A percentile compares a stretch with the other conserved stretches of the same genome.
phyloP scores from a whole-genome alignment of 2,113 vertebrate species.

The Penelope pileata region DNA sequence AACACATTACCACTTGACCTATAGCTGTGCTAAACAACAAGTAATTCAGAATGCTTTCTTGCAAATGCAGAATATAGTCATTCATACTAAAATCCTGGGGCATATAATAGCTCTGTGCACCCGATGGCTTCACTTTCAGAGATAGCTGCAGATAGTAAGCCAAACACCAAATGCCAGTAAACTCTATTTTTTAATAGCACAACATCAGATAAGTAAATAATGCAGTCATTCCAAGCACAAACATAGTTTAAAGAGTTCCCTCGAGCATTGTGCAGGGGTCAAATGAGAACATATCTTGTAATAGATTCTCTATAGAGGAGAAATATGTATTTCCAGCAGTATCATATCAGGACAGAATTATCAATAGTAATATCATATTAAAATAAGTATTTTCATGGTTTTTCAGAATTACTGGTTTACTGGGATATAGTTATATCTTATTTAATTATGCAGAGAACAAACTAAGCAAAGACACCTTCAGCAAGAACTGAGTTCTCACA shows the following conservation, averaged over 20 bases:
- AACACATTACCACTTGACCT: background rate
- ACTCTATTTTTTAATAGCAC: accelerated
- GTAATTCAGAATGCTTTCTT: background rate
- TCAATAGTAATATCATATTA: background rate
- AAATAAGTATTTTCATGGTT: background rate
- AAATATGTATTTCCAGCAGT: background rate
- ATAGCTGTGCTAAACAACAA: background rate
- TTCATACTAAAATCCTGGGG: background rate
- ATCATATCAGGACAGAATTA: background rate
- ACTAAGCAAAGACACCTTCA: background rate
- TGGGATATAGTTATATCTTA: background rate
- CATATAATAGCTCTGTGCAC: background rate
- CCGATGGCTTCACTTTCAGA: background rate
- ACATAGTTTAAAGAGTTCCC: background rate
- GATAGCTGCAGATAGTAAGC: background rate
- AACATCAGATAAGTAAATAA: background rate
- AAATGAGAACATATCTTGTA: background rate
- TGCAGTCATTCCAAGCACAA: background rate
- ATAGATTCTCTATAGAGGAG: background rate
- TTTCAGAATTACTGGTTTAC: background rate
- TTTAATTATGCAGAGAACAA: background rate
- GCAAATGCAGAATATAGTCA: background rate
- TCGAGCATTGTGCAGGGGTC: background rate
- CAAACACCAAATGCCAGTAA: background rate
- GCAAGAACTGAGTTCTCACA: background rate